Evolutionary conservation across 2,888 invertebrate genomes (phyloP), one percentile per base, ranked within the genome.

Genomic region (Torymus texanus): DNA sequence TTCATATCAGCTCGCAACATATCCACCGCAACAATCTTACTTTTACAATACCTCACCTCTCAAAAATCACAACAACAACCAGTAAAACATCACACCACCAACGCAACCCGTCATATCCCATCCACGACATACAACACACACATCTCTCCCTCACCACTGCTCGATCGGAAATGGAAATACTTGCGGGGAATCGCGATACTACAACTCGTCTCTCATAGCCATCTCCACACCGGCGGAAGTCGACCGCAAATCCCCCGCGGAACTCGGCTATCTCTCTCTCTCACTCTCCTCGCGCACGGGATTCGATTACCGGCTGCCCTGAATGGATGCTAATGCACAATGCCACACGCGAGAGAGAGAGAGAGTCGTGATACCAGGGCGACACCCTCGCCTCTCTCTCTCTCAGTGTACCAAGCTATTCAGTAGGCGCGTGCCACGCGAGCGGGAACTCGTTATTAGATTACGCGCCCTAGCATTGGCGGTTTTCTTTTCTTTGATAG

Each of bases 261-360:
- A 85, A 85, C 77, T 80, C 80, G 81, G 71, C 79, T 75, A 75
- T 75, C 83, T 87, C 86, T 85, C 8, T 21, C 29, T 29, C 29
- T 29, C 29, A 2, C 29, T 41, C 21, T 21, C 21, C 41, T 41
- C 41, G 41, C 41, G 41, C 84, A 83, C 65, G 65, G 77, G 82
- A 82, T 82, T 82, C 80, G 82, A 82, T 82, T 90, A 90, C 88
- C 86, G 83, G 84, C 81, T 83, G 41, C 41, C 41, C 41, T 90
- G 89, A 90, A 90, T 90, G 85, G 90, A 90, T 89, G 89, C 90
- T 90, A 90, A 90, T 90, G 88, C 87, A 90, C 90, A 90, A 90
- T 90, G 85, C 88, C 81, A 80, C 71, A 83, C 82, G 77, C 75
- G 65, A 16, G 59, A 70, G 13, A 68, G 68, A 50, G 12, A 18